A percentile compares a stretch with the other conserved stretches of the same genome.
Conservation (phyloP, 2,888 invertebrate species). For the Synergus gifuensis region DNA sequence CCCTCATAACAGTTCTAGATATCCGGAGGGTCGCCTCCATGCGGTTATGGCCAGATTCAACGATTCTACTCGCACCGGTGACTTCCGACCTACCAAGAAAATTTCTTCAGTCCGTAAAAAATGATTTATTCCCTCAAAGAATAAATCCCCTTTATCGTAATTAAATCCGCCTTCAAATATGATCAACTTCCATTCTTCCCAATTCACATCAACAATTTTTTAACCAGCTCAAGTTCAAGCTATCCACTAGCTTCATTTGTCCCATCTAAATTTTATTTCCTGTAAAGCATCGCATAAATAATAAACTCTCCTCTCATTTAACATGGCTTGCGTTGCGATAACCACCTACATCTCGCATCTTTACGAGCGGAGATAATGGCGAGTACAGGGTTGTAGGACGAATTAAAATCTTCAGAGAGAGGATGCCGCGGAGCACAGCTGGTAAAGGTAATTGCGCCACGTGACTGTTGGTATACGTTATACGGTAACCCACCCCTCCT, state of each 20-base stretch:
- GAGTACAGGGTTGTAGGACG: conserved; percentile 59
- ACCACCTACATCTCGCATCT: conserved; percentile 44
- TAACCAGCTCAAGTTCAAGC: neutral
- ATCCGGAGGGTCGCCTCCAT: conserved; percentile 70
- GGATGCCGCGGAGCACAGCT: conserved; percentile 71
- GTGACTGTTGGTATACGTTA: conserved; percentile 69
- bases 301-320: conserved; percentile 36
- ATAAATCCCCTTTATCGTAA: neutral
- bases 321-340: conserved; percentile 36
- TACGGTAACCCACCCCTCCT: conserved; percentile 38
- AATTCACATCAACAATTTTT: neutral
- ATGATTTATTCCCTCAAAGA: neutral
- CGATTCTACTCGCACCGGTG: conserved; percentile 46
- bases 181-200: neutral
- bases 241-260: neutral
- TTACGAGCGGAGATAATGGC: conserved; percentile 59
- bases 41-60: conserved; percentile 47
- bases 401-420: conserved; percentile 73
- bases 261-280: conserved; percentile 15
- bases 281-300: conserved; percentile 29
- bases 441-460: conserved; percentile 75
- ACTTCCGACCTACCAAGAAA: conserved; percentile 27
- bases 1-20: conserved; percentile 71
- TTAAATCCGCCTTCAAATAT: neutral
- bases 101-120: neutral